Evolutionary conservation across 2,888 invertebrate genomes (phyloP).

Genomic region (Ornithoptera alexandrae): DNA sequence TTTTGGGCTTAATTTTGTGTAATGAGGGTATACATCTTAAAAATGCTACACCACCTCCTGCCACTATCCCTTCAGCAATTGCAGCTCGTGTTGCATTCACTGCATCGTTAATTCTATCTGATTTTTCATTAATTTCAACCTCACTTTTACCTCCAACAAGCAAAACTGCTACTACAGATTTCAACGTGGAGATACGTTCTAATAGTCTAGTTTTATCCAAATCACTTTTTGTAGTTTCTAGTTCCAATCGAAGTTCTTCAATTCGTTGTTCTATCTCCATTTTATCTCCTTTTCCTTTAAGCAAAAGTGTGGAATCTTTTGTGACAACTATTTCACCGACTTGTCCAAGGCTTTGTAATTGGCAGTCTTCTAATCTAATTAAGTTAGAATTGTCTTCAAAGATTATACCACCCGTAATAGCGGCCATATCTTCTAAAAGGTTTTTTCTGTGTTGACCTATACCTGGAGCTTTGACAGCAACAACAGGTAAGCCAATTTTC

Average conservation of each 20-base stretch:
- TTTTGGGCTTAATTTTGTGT: constrained; percentile 81
- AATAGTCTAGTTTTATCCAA: constrained; percentile 94
- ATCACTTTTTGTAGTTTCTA: constrained; percentile 88
- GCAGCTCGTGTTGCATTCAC: constrained; percentile 96
- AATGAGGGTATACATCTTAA: constrained; percentile 88
- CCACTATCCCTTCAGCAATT: constrained; percentile 96
- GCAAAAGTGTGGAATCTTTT: constrained; percentile 91
- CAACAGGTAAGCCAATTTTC: constrained; percentile 94
- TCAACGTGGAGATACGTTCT: constrained; percentile 92
- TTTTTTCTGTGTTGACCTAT: constrained; percentile 96
- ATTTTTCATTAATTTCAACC: constrained; percentile 96
- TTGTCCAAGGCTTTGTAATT: constrained; percentile 87
- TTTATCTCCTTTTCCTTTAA: constrained; percentile 86
- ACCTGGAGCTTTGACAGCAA: constrained; percentile 96
- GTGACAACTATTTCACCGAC: constrained; percentile 94
- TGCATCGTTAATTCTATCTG: constrained; percentile 96
- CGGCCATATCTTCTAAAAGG: constrained; percentile 93
- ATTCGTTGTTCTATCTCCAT: constrained; percentile 88
- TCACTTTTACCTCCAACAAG: constrained; percentile 92
- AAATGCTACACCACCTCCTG: constrained; percentile 95
- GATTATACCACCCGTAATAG: constrained; percentile 93
- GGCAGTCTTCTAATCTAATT: constrained; percentile 92
- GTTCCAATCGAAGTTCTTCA: constrained; percentile 89
- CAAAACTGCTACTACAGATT: constrained; percentile 88
- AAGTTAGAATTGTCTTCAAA: constrained; percentile 96